phyloP scores from a whole-genome alignment of 92 coral and sea anemone genomes.

The Zoanthus sansibaricus region DNA sequence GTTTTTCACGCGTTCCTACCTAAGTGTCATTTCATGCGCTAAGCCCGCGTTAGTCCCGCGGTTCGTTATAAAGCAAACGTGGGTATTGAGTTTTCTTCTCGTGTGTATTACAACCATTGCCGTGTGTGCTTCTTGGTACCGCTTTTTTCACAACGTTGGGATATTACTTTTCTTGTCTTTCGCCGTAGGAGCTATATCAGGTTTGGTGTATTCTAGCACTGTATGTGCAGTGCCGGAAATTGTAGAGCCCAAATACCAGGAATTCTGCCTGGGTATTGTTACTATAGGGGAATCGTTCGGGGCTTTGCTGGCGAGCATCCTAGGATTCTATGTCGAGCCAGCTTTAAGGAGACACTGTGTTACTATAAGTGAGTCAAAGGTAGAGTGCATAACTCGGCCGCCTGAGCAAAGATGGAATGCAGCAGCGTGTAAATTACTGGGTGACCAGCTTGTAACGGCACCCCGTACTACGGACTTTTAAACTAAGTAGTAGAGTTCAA shows the following conservation, averaged over 20 bases:
- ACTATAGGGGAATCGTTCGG: conserved; percentile 74
- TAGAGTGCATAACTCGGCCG: conserved; percentile 75
- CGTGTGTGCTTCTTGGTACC: conserved; percentile 80
- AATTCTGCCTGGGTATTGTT: conserved; percentile 82
- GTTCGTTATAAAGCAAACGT: conserved; percentile 74
- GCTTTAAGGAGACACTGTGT: conserved; percentile 74
- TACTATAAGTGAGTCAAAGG: conserved; percentile 2
- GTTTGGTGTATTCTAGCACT: conserved; percentile 77
- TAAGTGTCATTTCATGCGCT: conserved; percentile 60
- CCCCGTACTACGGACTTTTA: conserved; percentile 8
- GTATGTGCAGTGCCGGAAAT: conserved; percentile 69
- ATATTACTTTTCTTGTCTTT: conserved; percentile 67
- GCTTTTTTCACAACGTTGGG: conserved; percentile 70
- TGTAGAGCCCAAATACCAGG: conserved; percentile 80
- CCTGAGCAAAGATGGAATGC: conserved; percentile 65
- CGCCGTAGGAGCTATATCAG: conserved; percentile 72
- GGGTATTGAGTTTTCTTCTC: conserved; percentile 66
- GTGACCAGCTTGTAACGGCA: conserved; percentile 36
- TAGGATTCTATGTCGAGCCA: conserved; percentile 81
- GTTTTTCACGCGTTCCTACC: conserved; percentile 74
- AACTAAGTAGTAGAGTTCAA: neutral
- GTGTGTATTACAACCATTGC: conserved; percentile 55
- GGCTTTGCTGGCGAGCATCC: conserved; percentile 72
- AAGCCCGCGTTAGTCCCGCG: conserved; percentile 67
- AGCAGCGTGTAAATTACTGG: conserved; percentile 62